Conservation (phyloP, 1,140 invertebrate species). For the Battus philenor region DNA sequence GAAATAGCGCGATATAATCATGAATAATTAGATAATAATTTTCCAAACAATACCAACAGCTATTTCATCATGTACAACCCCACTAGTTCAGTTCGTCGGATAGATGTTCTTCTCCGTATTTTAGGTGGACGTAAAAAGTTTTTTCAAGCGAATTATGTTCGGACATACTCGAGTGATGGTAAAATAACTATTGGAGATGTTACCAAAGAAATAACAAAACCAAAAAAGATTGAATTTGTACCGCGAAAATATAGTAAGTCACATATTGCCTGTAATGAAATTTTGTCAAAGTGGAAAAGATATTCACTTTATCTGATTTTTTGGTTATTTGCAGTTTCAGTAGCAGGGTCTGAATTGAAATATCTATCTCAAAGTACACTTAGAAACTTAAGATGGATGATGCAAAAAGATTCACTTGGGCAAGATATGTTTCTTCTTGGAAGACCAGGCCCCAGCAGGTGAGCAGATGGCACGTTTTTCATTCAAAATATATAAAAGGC, state of each 20-base stretch:
- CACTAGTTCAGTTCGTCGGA: conserved; percentile 54
- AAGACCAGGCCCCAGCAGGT: conserved; percentile 87
- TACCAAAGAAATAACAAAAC: conserved; percentile 78
- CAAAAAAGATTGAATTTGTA: conserved; percentile 86
- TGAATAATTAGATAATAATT: no score
- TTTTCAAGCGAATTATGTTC: conserved; percentile 47
- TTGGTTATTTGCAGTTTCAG: conserved; percentile 66
- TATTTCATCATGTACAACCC: conserved; percentile 51
- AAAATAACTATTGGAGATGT: conserved; percentile 87
- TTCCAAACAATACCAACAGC: no score
- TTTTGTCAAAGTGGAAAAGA: background rate
- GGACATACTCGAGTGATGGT: conserved; percentile 67
- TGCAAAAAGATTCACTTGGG: conserved; percentile 93
- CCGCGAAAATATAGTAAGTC: conserved; percentile 90
- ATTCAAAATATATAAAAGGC: no score
- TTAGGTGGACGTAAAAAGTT: conserved; percentile 53
- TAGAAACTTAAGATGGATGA: conserved; percentile 93
- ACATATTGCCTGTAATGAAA: no score
- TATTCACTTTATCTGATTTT: no score
- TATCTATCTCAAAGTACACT: conserved; percentile 84
- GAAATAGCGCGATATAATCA: no score
- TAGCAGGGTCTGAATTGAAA: conserved; percentile 56
- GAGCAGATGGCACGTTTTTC: no score
- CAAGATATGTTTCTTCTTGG: conserved; percentile 98
- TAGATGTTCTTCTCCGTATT: conserved; percentile 71